Evolutionary conservation across 2,888 invertebrate species (phyloP), one percentile per base, ranked within the genome.

Genomic region (Andrena trimmerana): DNA sequence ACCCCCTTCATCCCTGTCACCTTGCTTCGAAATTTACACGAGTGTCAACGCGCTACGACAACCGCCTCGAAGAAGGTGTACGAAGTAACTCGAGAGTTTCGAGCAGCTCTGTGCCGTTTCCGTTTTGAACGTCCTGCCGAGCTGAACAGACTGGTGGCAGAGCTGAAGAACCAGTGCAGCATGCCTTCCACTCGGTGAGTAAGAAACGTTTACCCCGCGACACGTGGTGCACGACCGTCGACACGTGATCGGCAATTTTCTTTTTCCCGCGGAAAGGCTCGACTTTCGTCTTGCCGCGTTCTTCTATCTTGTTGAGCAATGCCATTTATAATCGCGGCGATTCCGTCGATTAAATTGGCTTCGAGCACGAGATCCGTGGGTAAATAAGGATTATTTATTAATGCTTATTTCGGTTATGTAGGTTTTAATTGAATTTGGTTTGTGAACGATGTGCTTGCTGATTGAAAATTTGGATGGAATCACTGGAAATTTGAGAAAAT

Each of bases 101-200:
- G 65, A 83, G 66, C 68, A 20, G 52, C 57, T 77, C 72, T 79
- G 86, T 87, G 86, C 60, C 72, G 73, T 84, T 68, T 69, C 10
- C 76, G 54, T 81, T 84, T 63, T 33, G 69, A 69, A 71, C 70
- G 29, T 69, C 52, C 57, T 60, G 67, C 68, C 59, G 59, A 73
- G 50, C 50, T 42, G 76, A 79, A 76, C 59, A 72, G 63, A 54
- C 54, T 71, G 59, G 63, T 48, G 65, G 81, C 16, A 72, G 59
- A 52, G 62, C 57, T 57, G 71, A 59, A 66, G 67, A 75, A 69
- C 74, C 60, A 67, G 78, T 78, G 78, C 79, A 80, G 57, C 77
- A 88, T 85, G 87, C 81, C 77, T 80, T 73, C 75, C 42, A 5
- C 70, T 65, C 67, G 88, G 88, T 88, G 86, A 88, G 88, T 88